Base-by-base conservation (phyloP, 2,888 invertebrate genomes). In the Drepana falcataria region DNA sequence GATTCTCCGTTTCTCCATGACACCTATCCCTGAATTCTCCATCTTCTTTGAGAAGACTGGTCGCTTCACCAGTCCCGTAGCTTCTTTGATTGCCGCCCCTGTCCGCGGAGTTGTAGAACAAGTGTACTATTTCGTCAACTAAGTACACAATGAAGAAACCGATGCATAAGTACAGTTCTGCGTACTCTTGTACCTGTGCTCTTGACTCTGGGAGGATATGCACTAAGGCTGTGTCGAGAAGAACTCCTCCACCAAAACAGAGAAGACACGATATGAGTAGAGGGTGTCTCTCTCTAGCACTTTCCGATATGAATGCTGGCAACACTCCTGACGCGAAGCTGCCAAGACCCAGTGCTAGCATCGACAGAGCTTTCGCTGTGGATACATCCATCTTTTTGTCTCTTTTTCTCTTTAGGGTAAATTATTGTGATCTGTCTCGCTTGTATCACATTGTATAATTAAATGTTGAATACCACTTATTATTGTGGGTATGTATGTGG, bases 121-220 rank as follows among this genome's bases (percentile, higher is more conserved):
- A 91, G 77, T 95, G 95, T 2, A 95, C 94, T 2, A 94, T 75
- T 73, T 95, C 95, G 66, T 96, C 96, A 3, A 95, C 91, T 21
- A 95, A 81, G 68, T 95, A 96, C 0, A 96, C 93, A 0, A 94
- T 65, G 56, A 96, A 94, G 73, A 95, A 96, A 0, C 96, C 96
- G 2, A 85, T 74, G 58, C 95, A 94, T 52, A 95, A 87, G 35
- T 93, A 81, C 1, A 95, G 75, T 75, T 95, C 95, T 0, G 94
- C 92, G 63, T 93, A 92, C 47, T 92, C 76, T 0, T 92, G 91
- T 51, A 94, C 77, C 56, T 86, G 83, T 58, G 93, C 92, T 53
- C 95, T 91, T 35, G 95, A 94, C 89, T 96, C 96, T n/a, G 96
- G 96, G 3, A 96, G 83, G 91, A 96, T 95, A 81, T 96, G 96